Base-by-base conservation (phyloP, 2,113 vertebrate genomes). In the Pedionomus torquatus region DNA sequence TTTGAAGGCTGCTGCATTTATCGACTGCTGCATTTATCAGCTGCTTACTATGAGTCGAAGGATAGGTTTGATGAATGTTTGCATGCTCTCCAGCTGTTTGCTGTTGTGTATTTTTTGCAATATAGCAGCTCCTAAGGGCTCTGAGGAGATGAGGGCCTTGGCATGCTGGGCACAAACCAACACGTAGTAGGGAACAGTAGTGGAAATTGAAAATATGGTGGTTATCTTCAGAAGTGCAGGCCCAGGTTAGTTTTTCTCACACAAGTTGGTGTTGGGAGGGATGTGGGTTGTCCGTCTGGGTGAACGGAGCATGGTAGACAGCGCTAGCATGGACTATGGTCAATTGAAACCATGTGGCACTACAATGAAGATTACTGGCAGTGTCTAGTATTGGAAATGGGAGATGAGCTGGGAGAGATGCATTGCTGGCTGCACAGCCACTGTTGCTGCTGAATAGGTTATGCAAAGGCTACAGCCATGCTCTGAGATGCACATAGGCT, bases 81-180 rank as follows among this genome's bases (percentile, higher is more conserved):
- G 48, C 0, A 0, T 51, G 64, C 86, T 97, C 69, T 93, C 39
- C 48, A 57, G 28, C 52, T 87, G 57, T 17, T 84, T 54, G 2
- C 44, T n/a, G 39, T 14, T 15, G 31, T 43, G 58, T 89, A 80
- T 94, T 93, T 95, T 95, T 93, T 93, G 93, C 91, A 78, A 82
- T 89, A 79, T 26, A 92, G 91, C 91, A 95, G 91, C 89, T 66
- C 83, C 65, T 89, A 90, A 83, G 80, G 88, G 80, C 64, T 87
- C 90, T 41, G 58, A 41, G 80, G 83, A 91, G 86, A 76, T 85
- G 58, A 86, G 28, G 86, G 33, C 72, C 54, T 76, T 1, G 2
- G 68, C 44, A 41, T 68, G 35, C 61, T 57, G 58, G 65, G 72
- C 52, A 35, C 0, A 0, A n/a, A 5, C 0, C 1, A 66, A 30